These are phyloP conservation scores for Lymantria dispar DNA, from an alignment of 2,888 invertebrate genomes.

Conservation along the genomic window DNA sequence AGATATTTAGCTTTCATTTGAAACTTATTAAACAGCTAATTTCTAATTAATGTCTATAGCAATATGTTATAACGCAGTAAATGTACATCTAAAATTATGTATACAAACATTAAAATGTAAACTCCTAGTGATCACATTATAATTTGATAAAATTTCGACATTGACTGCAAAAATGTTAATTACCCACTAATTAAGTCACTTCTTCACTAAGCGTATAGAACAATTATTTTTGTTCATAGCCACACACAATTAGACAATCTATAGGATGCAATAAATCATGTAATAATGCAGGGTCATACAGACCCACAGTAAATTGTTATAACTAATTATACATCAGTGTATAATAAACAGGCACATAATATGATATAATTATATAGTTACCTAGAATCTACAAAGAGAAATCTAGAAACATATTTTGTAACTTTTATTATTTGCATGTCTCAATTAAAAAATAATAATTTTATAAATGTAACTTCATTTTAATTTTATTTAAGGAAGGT, in stretches of 20 bases:
- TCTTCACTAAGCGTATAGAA: background rate
- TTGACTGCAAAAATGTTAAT: conserved; percentile 4
- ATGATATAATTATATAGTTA: too few species aligned
- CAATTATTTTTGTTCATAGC: background rate
- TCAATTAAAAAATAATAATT: too few species aligned
- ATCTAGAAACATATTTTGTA: background rate
- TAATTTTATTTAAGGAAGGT: background rate
- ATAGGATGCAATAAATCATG: conserved; percentile 22
- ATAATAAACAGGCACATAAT: background rate
- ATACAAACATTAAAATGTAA: background rate
- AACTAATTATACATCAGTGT: conserved; percentile 1
- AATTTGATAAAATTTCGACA: background rate
- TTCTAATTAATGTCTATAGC: background rate
- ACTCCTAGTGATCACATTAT: background rate
- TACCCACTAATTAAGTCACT: conserved; percentile 1
- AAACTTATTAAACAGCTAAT: conserved; percentile 14
- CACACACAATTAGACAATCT: conserved; percentile 16
- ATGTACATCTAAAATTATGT: background rate
- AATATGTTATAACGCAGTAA: background rate
- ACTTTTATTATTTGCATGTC: too few species aligned
- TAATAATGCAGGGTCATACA: conserved; percentile 27
- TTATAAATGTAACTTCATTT: background rate
- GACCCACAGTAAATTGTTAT: conserved; percentile 4
- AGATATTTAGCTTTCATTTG: background rate
- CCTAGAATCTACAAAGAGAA: background rate